phyloP scores from a whole-genome alignment of 1,140 invertebrate species.

The Solenopsis fugax region DNA sequence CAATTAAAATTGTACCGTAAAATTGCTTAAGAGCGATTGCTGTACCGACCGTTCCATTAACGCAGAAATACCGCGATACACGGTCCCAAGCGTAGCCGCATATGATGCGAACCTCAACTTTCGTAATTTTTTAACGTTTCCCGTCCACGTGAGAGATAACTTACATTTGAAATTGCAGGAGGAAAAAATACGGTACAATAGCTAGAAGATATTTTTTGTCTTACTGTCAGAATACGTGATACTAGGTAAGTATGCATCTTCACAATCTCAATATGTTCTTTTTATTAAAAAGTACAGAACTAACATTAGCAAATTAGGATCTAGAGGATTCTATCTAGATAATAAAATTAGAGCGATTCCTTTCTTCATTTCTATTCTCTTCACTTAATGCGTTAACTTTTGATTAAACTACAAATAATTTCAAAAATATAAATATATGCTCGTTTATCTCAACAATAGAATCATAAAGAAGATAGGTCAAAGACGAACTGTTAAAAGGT shows the following conservation, averaged over 20 bases:
- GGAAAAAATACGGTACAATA: neutral
- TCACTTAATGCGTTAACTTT: neutral
- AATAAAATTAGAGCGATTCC: neutral
- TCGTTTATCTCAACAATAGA: too few species aligned
- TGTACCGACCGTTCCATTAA: constrained; percentile 52
- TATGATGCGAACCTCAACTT: constrained; percentile 11
- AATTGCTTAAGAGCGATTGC: constrained; percentile 56
- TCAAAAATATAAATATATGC: too few species aligned
- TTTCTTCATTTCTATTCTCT: neutral
- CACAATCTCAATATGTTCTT: neutral
- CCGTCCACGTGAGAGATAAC: neutral
- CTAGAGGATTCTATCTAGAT: neutral
- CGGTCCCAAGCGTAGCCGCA: neutral
- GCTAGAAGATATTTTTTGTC: neutral
- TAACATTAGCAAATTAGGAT: neutral
- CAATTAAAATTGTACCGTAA: constrained; percentile 62
- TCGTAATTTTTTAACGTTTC: constrained; percentile 25
- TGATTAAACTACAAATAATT: neutral
- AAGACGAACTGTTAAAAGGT: too few species aligned
- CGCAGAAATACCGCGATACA: constrained; percentile 34
- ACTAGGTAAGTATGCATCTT: neutral
- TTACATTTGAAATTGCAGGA: neutral
- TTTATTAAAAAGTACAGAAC: neutral
- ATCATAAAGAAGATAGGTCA: too few species aligned
- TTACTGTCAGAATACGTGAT: neutral